Conservation (phyloP, 2,888 invertebrate species). For the Rhagium mordax region DNA sequence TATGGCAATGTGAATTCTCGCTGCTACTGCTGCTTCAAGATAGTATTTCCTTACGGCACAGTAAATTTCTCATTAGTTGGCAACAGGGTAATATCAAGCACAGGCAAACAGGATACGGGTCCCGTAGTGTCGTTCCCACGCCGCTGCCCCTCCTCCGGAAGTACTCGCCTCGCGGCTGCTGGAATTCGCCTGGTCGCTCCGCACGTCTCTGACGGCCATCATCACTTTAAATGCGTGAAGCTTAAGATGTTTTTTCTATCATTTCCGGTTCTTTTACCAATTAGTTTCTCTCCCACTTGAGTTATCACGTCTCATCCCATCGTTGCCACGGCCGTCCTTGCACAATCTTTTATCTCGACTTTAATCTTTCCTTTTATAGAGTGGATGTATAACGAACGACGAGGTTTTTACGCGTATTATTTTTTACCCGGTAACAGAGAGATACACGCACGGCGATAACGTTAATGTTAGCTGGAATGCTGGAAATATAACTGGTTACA, state of each 20-base stretch:
- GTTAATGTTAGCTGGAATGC: background rate
- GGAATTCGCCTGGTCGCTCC: background rate
- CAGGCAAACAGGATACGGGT: constrained; percentile 33
- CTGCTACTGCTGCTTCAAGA: background rate
- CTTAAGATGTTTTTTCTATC: constrained; percentile 59
- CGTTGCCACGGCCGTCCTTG: constrained; percentile 41
- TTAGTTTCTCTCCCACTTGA: constrained; percentile 60
- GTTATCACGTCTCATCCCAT: constrained; percentile 23
- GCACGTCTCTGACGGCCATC: background rate
- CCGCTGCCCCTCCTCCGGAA: constrained; percentile 64
- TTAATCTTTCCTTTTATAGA: constrained; percentile 13
- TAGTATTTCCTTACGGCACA: background rate
- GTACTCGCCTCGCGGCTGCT: constrained; percentile 62
- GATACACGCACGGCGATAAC: background rate
- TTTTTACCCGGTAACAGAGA: background rate
- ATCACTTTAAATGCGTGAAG: background rate
- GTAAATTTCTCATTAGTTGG: constrained; percentile 10
- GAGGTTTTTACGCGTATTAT: background rate
- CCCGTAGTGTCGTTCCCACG: constrained; percentile 61
- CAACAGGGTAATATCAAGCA: background rate
- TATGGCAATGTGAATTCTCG: too few species aligned
- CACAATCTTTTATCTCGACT: constrained; percentile 35
- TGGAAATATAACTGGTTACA: background rate
- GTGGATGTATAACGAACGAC: background rate
- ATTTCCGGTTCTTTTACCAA: constrained; percentile 66